Conservation (phyloP, 2,797 vertebrate genomes). For the Crocidura indochinensis region DNA sequence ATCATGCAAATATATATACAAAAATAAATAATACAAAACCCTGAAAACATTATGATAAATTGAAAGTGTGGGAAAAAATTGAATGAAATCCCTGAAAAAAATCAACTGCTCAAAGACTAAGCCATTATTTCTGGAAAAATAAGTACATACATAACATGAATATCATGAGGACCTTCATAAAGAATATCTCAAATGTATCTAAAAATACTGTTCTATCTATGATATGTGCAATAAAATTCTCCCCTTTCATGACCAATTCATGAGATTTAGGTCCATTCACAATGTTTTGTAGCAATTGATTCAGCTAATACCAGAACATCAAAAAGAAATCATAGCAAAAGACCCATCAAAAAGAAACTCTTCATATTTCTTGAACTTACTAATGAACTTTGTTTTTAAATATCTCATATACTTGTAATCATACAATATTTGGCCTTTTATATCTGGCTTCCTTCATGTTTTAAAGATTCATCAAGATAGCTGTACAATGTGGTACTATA, state of each 20-base stretch:
- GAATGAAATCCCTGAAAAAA: background rate
- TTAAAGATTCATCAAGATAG: constrained; percentile 18
- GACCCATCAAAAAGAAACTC: too few relatives aligned
- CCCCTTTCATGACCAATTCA: constrained; percentile 12
- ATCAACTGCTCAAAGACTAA: constrained; percentile 7
- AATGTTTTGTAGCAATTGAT: background rate
- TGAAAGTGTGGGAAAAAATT: background rate
- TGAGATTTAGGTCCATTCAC: constrained; percentile 10
- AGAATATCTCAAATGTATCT: background rate
- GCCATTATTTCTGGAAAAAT: constrained; percentile 16
- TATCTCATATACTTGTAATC: constrained; percentile 2
- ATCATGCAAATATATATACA: background rate
- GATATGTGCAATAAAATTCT: constrained; percentile 19
- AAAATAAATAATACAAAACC: constrained; percentile 15
- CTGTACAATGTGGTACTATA: constrained; percentile 13
- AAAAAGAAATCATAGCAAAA: background rate
- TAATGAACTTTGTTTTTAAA: constrained; percentile 2
- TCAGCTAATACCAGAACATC: constrained; percentile 20
- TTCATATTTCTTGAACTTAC: background rate
- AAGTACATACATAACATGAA: background rate
- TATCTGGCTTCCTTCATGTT: constrained; percentile 40
- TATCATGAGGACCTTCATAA: constrained; percentile 19
- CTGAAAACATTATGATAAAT: background rate
- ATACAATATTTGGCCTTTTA: constrained; percentile 21
- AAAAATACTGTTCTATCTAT: background rate